Conservation (phyloP, 1,140 invertebrate genomes). For the Drosophila parabipectinata region DNA sequence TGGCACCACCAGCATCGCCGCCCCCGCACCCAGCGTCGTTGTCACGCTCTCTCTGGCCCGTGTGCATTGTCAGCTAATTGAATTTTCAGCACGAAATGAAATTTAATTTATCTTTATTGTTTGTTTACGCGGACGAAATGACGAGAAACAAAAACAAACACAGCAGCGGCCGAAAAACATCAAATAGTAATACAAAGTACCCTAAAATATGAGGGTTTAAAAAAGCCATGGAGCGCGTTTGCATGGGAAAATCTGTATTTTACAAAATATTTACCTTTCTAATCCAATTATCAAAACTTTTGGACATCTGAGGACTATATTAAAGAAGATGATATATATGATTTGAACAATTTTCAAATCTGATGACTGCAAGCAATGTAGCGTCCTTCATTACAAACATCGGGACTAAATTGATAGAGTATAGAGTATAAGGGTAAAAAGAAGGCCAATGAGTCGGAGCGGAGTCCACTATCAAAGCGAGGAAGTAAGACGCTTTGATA, state of each 20-base stretch:
- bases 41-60: conserved; percentile 44
- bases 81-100: conserved; percentile 79
- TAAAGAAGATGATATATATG: too few species aligned
- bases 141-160: conserved; percentile 34
- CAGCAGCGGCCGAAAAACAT: conserved; percentile 9
- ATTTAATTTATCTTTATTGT: conserved; percentile 81
- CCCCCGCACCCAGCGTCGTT: conserved; percentile 13
- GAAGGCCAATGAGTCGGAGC: too few species aligned
- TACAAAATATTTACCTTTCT: not conserved
- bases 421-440: too few species aligned
- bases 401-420: too few species aligned
- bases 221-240: not conserved
- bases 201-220: conserved; percentile 43
- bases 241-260: not conserved
- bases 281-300: not conserved
- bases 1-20: not conserved
- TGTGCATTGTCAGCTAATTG: conserved; percentile 78
- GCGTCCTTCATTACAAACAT: too few species aligned
- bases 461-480: too few species aligned
- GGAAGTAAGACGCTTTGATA: too few species aligned
- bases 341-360: too few species aligned
- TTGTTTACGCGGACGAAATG: conserved; percentile 70
- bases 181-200: conserved; percentile 39
- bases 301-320: too few species aligned
- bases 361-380: too few species aligned